These are phyloP conservation scores for Apeira syringaria DNA, from an alignment of 2,888 invertebrate species.

Conservation along the genomic window DNA sequence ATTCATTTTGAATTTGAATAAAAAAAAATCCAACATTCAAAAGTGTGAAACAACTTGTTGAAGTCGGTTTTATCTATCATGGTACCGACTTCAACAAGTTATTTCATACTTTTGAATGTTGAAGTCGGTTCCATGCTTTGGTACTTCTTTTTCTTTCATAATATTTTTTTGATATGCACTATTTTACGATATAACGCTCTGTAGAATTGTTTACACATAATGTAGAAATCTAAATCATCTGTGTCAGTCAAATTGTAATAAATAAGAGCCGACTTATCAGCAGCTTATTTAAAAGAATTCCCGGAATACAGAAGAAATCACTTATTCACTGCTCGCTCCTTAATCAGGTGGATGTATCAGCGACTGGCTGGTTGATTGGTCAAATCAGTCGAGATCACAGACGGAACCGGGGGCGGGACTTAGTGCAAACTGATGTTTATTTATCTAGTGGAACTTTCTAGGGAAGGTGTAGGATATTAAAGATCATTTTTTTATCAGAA, in stretches of 20 bases:
- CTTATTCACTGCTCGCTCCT: slow-evolving; percentile 20
- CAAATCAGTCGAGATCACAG: slow-evolving; percentile 75
- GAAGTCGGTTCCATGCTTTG: too few species aligned
- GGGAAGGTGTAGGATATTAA: slow-evolving; percentile 29
- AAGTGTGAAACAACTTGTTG: too few species aligned
- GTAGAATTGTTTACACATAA: too few species aligned
- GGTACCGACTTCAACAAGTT: too few species aligned
- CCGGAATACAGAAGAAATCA: slow-evolving; percentile 17
- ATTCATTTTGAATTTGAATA: too few species aligned
- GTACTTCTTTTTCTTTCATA: too few species aligned
- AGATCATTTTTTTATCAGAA: too few species aligned
- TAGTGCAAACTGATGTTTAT: slow-evolving; percentile 40
- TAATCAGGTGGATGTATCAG: slow-evolving; percentile 21
- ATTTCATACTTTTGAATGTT: too few species aligned
- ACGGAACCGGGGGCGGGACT: slow-evolving; percentile 46
- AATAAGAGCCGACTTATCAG: slow-evolving; percentile 9
- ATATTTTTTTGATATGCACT: too few species aligned
- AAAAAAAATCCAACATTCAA: too few species aligned
- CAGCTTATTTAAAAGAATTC: slow-evolving; percentile 11
- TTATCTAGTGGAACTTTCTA: slow-evolving; percentile 39
- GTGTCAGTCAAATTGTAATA: slow-evolving; percentile 13
- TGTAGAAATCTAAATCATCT: not conserved
- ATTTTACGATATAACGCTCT: too few species aligned
- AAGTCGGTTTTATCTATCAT: too few species aligned
- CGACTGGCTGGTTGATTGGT: slow-evolving; percentile 60